These are phyloP conservation scores for Eurytoma adleriae DNA, from an alignment of 2,888 invertebrate species.

Conservation along the genomic window DNA sequence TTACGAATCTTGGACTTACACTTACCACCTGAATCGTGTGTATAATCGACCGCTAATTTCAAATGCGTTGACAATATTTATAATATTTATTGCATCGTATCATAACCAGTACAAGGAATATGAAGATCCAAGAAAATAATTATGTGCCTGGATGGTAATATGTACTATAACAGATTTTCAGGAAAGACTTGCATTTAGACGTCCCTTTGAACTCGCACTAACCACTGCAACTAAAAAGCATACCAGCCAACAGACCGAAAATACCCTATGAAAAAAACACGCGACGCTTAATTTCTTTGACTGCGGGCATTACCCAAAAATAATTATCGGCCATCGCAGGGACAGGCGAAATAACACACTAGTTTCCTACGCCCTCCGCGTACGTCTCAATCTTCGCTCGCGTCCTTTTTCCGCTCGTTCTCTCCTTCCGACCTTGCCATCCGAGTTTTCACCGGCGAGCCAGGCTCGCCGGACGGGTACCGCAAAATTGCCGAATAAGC, in stretches of 20 bases:
- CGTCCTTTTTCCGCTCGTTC: neutral
- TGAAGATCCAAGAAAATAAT: no score
- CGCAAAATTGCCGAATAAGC: conserved; percentile 23
- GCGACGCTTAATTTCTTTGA: conserved; percentile 2
- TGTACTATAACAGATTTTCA: no score
- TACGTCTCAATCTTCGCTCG: conserved; percentile 17
- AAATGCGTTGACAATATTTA: neutral
- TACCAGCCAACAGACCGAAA: neutral
- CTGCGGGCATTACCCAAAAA: neutral
- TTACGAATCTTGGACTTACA: neutral
- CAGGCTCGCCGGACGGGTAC: no score
- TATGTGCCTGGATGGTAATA: no score
- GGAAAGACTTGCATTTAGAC: no score
- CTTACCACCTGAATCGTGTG: neutral
- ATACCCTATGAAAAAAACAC: neutral
- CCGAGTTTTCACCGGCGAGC: neutral
- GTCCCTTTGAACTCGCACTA: no score
- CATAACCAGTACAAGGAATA: no score
- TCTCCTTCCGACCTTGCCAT: neutral
- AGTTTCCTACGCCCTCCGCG: neutral
- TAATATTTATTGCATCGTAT: neutral
- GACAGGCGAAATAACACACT: conserved; percentile 14
- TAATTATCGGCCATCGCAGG: neutral
- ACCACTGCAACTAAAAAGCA: no score
- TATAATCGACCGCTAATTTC: neutral